Evolutionary conservation across 2,888 invertebrate genomes (phyloP).

Genomic region (Camponotus fellah): DNA sequence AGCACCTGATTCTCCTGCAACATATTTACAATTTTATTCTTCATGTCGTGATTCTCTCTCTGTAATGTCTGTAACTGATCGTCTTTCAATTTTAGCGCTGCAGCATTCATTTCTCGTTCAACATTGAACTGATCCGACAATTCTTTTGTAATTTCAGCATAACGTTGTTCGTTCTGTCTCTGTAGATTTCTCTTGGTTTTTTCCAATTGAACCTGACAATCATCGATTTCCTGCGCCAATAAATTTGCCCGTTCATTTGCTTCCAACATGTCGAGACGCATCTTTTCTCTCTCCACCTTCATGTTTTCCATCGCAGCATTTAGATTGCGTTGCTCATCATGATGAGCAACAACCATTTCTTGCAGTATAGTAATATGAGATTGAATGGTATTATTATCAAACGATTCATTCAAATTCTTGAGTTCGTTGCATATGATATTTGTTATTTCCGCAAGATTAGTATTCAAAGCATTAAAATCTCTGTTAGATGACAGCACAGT

Average conservation of each 20-base stretch:
- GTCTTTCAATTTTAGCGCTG: constrained; percentile 89
- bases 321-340: constrained; percentile 89
- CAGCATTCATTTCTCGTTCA: constrained; percentile 92
- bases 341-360: constrained; percentile 90
- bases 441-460: constrained; percentile 89
- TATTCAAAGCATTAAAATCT: constrained; percentile 88
- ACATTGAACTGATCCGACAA: constrained; percentile 90
- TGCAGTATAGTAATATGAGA: constrained; percentile 87
- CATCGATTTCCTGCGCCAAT: constrained; percentile 96
- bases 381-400: constrained; percentile 79
- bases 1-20: constrained; percentile 89
- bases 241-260: constrained; percentile 93
- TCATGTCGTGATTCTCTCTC: constrained; percentile 90
- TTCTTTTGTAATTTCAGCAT: constrained; percentile 91
- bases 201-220: constrained; percentile 94
- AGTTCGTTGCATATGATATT: constrained; percentile 91
- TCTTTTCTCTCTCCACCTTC: constrained; percentile 92
- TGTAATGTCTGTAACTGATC: constrained; percentile 89
- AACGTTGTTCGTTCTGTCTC: constrained; percentile 91
- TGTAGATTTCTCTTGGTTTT: constrained; percentile 90
- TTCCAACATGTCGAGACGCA: constrained; percentile 92
- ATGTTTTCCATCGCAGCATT: constrained; percentile 89
- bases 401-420: constrained; percentile 85
- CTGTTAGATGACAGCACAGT: constrained; percentile 89
- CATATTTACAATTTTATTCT: constrained; percentile 88